Evolutionary conservation across 2,888 invertebrate species (phyloP).

Genomic region (Cephalotes varians): DNA sequence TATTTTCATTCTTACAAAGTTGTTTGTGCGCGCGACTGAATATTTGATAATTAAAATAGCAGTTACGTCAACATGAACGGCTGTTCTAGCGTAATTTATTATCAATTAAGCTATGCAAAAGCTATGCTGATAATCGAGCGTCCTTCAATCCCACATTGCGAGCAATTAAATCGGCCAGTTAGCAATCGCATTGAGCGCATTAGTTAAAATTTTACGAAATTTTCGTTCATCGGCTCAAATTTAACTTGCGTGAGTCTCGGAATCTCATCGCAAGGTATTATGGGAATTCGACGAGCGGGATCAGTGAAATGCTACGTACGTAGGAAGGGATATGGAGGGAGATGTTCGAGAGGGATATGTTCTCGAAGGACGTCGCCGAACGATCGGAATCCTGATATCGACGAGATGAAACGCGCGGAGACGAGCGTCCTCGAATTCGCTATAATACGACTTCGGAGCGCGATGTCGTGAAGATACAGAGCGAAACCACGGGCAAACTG

Average conservation of each 20-base stretch:
- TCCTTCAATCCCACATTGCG: background rate
- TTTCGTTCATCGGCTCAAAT: conserved; percentile 8
- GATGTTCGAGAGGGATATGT: conserved; percentile 42
- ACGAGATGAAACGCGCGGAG: conserved; percentile 32
- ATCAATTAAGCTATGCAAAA: background rate
- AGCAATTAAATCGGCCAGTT: background rate
- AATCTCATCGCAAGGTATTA: conserved; percentile 52
- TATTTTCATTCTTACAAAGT: conserved; percentile 27
- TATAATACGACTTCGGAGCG: background rate
- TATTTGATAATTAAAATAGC: conserved; percentile 15
- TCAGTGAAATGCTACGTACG: conserved; percentile 17
- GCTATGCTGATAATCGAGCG: background rate
- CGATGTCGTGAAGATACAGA: conserved; percentile 24
- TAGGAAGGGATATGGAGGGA: background rate
- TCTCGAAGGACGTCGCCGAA: conserved; percentile 44
- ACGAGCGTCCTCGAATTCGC: conserved; percentile 8
- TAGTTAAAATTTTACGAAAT: background rate
- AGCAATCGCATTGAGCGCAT: background rate
- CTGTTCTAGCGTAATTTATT: background rate
- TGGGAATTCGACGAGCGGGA: conserved; percentile 47
- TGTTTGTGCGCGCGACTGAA: conserved; percentile 14
- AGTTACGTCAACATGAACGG: background rate
- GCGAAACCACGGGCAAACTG: background rate
- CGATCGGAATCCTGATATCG: conserved; percentile 61
- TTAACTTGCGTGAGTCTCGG: conserved; percentile 11